Evolutionary conservation across 1,140 invertebrate genomes (phyloP).

Genomic region (Pentalonia nigronervosa): DNA sequence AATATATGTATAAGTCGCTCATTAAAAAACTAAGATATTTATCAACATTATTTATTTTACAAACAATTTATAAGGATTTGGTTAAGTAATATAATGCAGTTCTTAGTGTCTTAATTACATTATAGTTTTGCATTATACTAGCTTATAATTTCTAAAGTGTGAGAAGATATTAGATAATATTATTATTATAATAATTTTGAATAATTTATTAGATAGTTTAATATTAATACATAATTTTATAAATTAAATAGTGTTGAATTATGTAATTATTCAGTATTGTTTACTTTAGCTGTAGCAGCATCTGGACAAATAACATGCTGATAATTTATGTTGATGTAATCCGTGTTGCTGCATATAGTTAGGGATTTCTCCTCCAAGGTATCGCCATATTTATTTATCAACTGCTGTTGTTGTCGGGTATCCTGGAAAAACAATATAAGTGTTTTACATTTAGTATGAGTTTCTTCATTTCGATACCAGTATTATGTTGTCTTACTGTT

Average conservation of each 20-base stretch:
- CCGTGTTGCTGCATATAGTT: slow-evolving; percentile 98
- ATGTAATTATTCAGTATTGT: slow-evolving; percentile 43
- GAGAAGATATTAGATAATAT: background rate
- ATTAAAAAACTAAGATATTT: background rate
- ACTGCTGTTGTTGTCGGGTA: slow-evolving; percentile 79
- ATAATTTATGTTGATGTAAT: slow-evolving; percentile 99
- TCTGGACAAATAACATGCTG: slow-evolving; percentile 95
- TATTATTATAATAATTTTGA: background rate
- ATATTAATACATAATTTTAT: background rate
- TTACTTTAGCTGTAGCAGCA: slow-evolving; percentile 89
- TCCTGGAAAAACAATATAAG: slow-evolving; percentile 71
- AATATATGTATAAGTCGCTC: background rate
- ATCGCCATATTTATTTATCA: slow-evolving; percentile 82
- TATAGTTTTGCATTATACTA: background rate
- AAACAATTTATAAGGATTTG: background rate
- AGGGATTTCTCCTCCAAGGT: slow-evolving; percentile 92
- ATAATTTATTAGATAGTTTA: background rate
- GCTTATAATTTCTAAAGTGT: background rate
- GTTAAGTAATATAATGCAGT: background rate
- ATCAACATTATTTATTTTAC: background rate
- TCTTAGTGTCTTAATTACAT: background rate
- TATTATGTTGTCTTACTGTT: background rate
- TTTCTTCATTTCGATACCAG: background rate
- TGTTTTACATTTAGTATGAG: background rate
- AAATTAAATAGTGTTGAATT: background rate